Conservation (phyloP, 2,888 invertebrate genomes). For the Volucella inflata region DNA sequence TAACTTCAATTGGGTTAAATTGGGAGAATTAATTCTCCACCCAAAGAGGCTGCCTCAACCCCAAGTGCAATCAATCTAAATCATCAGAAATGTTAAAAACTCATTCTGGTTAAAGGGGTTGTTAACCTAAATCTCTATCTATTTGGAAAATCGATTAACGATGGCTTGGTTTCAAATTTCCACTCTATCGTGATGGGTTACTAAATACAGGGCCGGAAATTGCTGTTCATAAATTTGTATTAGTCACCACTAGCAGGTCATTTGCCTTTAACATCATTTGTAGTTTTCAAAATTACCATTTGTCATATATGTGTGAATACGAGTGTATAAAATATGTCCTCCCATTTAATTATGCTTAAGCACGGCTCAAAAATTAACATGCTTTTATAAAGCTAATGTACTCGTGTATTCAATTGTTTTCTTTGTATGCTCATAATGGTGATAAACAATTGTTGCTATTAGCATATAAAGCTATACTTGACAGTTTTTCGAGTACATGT, state of each 20-base stretch:
- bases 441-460: no score
- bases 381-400: no score
- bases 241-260: background rate
- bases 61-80: background rate
- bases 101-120: background rate
- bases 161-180: background rate
- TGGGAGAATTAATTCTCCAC: background rate
- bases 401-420: no score
- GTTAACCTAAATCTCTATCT: background rate
- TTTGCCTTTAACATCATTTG: background rate
- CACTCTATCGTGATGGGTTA: slow-evolving; percentile 8
- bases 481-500: no score
- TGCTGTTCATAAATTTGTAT: background rate
- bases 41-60: background rate
- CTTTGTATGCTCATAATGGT: no score
- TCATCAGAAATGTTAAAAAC: slow-evolving; percentile 6
- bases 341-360: no score
- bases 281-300: no score
- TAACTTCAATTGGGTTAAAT: background rate
- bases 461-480: no score
- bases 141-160: slow-evolving; percentile 17
- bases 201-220: background rate
- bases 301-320: no score
- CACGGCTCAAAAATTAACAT: no score
- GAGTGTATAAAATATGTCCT: no score